Evolutionary conservation across 2,888 invertebrate species (phyloP).

Genomic region (Drosophila yooni): DNA sequence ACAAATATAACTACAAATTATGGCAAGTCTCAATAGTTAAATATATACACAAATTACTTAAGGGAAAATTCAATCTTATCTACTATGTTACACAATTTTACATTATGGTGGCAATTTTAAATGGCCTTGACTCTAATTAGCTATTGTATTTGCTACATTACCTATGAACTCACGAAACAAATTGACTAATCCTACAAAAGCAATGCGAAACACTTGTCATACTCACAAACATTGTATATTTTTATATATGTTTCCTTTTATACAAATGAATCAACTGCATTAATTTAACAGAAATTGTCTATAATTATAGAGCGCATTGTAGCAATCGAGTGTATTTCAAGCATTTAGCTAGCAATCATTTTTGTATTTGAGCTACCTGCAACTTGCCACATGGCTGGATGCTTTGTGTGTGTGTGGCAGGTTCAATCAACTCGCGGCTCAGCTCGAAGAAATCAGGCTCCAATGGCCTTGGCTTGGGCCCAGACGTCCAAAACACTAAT

Average conservation of each 20-base stretch:
- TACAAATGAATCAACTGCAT: conserved; percentile 38
- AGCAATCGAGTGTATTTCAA: conserved; percentile 11
- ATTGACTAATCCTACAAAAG: conserved; percentile 38
- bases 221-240: background rate
- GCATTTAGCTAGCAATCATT: conserved; percentile 15
- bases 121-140: conserved; percentile 35
- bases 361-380: conserved; percentile 29
- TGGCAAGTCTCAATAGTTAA: background rate
- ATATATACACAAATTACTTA: conserved; percentile 1
- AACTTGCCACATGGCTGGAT: conserved; percentile 53
- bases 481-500: conserved; percentile 40
- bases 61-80: background rate
- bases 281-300: conserved; percentile 13
- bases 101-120: background rate
- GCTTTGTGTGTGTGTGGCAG: conserved; percentile 45
- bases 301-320: conserved; percentile 54
- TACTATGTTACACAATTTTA: background rate
- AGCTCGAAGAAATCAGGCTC: conserved; percentile 40
- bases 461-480: conserved; percentile 57
- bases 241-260: background rate
- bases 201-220: conserved; percentile 36
- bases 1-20: background rate
- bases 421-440: conserved; percentile 60
- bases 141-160: conserved; percentile 11
- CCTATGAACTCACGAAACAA: conserved; percentile 15